Conservation (phyloP, 2,113 vertebrate genomes). For the Heloderma charlesbogerti region DNA sequence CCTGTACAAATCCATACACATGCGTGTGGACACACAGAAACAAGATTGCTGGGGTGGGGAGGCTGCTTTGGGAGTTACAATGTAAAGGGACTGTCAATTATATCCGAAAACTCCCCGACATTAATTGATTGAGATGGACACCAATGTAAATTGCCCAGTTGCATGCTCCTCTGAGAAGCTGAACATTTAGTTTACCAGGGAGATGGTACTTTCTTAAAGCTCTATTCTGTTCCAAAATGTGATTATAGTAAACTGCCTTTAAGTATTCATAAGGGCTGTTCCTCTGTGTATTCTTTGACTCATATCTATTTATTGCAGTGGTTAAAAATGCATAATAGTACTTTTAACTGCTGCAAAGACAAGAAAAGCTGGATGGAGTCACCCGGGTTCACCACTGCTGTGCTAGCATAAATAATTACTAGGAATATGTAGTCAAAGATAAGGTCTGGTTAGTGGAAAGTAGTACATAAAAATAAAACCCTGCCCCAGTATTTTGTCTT, state of each 20-base stretch:
- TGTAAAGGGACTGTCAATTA: neutral
- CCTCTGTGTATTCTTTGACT: neutral
- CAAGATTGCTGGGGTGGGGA: too few relatives aligned
- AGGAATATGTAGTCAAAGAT: neutral
- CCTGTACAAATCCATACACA: too few relatives aligned
- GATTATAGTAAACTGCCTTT: neutral
- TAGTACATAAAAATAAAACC: neutral
- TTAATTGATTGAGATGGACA: neutral
- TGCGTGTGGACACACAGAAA: too few relatives aligned
- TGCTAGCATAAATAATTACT: neutral
- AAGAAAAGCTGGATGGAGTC: neutral
- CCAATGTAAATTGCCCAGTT: neutral
- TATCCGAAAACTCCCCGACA: accelerated
- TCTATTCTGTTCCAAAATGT: neutral
- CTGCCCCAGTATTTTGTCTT: neutral
- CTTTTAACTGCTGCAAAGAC: neutral
- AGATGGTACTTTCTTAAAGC: neutral
- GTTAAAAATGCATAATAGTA: neutral
- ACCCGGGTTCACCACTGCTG: neutral
- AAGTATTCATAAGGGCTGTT: neutral
- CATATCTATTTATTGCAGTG: neutral
- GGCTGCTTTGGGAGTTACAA: too few relatives aligned
- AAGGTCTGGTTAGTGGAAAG: neutral
- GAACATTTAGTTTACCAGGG: accelerated
- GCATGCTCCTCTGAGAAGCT: neutral